Base-by-base conservation (phyloP, 1,140 invertebrate species). In the Hycleus phaleratus region DNA sequence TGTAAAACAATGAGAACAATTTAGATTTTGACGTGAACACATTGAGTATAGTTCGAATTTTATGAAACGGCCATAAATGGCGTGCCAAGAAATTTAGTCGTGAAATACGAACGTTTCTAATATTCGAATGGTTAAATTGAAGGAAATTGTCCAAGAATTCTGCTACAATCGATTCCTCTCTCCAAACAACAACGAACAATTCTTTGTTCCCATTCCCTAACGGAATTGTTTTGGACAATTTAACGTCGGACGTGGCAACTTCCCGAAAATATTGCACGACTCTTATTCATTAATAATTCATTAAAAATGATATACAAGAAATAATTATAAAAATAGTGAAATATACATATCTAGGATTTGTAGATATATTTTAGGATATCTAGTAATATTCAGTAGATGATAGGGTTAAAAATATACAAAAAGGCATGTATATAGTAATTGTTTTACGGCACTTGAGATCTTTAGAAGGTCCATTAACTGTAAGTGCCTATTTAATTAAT, bases 401-500 rank as follows among this genome's bases (percentile, higher is more conserved):
- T 4, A 4, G 4, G 63, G 49, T 39, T 52, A 63, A 46, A 58
- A 53, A 59, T 26, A 60, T 57, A 63, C 54, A 53, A 64, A 49
- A 54, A 49, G 48, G 47, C 46, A 62, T 60, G 58, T 57, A 65
- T 44, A 58, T 60, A 63, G 62, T 63, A 64, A 66, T 64, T 68
- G 56, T 69, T 68, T 63, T 32, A 32, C 46, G 69, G 68, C 69
- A 69, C 68, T 69, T 46, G 59, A 59, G 60, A 60, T 60, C 61
- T 62, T 3, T 32, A 32, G 25, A 39, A 56, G 51, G 46, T 60
- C 58, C 7, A 58, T 54, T 63, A 18, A 61, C 61, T 68, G 52
- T 62, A 68, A 71, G 68, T 69, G 69, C 69, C 69, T 69, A 61
- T 56, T 65, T 18, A 18, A 64, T 71, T 69, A 61, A 58, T 69